Evolutionary conservation across 1,140 invertebrate species (phyloP).

Genomic region (Pogonomyrmex barbatus): DNA sequence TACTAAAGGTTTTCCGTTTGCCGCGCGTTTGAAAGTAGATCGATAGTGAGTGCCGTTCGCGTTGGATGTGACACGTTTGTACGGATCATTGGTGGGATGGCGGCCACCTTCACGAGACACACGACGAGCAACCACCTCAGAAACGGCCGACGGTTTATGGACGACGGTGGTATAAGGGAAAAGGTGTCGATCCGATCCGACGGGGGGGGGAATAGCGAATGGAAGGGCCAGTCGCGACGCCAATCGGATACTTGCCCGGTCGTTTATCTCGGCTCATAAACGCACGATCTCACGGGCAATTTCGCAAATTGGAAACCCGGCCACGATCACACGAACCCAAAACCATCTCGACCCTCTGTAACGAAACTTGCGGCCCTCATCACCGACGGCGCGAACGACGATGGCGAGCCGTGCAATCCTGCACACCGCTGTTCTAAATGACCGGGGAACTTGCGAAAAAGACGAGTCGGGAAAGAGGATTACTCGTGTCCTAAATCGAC

Average conservation of each 20-base stretch:
- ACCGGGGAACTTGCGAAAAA: conserved; percentile 55
- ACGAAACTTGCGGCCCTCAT: conserved; percentile 13
- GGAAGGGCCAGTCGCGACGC: conserved; percentile 21
- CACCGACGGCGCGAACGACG: conserved; percentile 36
- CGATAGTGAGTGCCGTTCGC: conserved; percentile 38
- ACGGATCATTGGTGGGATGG: conserved; percentile 1
- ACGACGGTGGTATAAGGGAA: neutral
- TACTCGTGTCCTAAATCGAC: conserved; percentile 47
- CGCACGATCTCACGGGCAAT: conserved; percentile 80
- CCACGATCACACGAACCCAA: conserved; percentile 65
- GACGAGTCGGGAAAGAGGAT: conserved; percentile 64
- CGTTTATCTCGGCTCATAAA: conserved; percentile 79
- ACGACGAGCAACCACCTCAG: neutral
- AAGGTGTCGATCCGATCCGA: conserved; percentile 18
- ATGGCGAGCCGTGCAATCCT: conserved; percentile 38
- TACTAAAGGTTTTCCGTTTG: neutral
- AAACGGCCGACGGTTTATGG: conserved; percentile 16
- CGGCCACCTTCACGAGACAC: neutral
- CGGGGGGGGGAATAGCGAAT: no score
- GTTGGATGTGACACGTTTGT: conserved; percentile 60
- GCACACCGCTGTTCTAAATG: conserved; percentile 46
- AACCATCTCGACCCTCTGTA: conserved; percentile 53
- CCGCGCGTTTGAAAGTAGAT: conserved; percentile 34
- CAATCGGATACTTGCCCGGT: conserved; percentile 65
- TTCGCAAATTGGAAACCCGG: conserved; percentile 78